Evolutionary conservation across 2,888 invertebrate genomes (phyloP).

Genomic region (Dascillus cervinus): DNA sequence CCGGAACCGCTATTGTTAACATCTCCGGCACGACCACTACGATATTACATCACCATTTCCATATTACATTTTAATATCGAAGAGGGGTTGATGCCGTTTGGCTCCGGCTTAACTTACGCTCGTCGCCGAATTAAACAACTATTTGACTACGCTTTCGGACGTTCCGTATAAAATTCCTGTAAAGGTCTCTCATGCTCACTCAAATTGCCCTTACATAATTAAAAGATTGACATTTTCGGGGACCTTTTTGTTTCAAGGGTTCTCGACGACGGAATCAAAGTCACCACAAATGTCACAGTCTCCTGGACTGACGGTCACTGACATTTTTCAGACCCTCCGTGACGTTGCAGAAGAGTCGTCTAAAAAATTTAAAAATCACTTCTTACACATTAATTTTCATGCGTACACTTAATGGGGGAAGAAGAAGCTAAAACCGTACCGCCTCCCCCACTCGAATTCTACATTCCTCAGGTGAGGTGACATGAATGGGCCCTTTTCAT

Average conservation of each 20-base stretch:
- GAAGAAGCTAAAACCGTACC: conserved; percentile 15
- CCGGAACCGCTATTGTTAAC: too few species aligned
- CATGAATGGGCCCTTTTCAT: conserved; percentile 30
- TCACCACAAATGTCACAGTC: conserved; percentile 22
- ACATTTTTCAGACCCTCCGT: not conserved
- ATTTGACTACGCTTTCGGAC: too few species aligned
- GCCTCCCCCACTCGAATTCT: conserved; percentile 20
- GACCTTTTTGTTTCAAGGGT: not conserved
- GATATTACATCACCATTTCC: too few species aligned
- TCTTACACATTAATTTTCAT: conserved; percentile 1
- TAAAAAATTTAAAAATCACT: not conserved
- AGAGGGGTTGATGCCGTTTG: too few species aligned
- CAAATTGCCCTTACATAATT: too few species aligned
- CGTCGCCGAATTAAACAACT: too few species aligned
- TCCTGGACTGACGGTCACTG: not conserved
- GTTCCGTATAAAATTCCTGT: too few species aligned
- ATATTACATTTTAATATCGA: too few species aligned
- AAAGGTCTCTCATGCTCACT: too few species aligned
- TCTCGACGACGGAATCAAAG: conserved; percentile 16
- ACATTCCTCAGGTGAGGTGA: conserved; percentile 29
- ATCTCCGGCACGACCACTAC: too few species aligned
- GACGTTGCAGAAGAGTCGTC: too few species aligned
- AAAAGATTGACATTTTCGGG: not conserved
- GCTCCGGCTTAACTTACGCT: too few species aligned
- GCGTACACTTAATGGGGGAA: conserved; percentile 7